Percentiles rank a stretch among this genome's conserved stretches.
phyloP scores from a whole-genome alignment of 1,140 invertebrate species.

The Holotrichia oblita region DNA sequence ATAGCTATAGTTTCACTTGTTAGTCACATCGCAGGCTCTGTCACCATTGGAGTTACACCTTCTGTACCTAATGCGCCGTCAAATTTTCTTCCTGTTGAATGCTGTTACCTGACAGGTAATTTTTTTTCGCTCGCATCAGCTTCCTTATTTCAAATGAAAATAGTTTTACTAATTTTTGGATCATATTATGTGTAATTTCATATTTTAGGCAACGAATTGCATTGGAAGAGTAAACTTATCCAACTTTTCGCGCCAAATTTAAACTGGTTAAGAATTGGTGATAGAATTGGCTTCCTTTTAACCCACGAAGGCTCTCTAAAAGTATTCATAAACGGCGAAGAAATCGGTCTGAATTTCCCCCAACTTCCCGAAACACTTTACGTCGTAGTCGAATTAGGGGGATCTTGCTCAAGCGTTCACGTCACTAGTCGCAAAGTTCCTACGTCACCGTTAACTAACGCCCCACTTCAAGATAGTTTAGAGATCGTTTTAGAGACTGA shows the following conservation, averaged over 20 bases:
- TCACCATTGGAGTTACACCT: constrained; percentile 81
- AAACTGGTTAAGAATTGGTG: constrained; percentile 81
- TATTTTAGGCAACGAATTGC: constrained; percentile 72
- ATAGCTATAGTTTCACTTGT: constrained; percentile 71
- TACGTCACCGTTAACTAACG: constrained; percentile 68
- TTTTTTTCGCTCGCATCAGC: constrained; percentile 44
- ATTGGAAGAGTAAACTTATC: constrained; percentile 68
- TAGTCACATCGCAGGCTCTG: constrained; percentile 76
- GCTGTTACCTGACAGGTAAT: constrained; percentile 73
- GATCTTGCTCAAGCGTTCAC: constrained; percentile 56
- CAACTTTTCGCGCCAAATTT: constrained; percentile 77
- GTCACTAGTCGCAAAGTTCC: constrained; percentile 59
- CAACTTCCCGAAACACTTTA: constrained; percentile 53
- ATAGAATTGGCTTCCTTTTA: constrained; percentile 73
- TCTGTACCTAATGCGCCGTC: constrained; percentile 68
- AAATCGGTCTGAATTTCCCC: constrained; percentile 67
- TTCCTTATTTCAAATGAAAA: no score
- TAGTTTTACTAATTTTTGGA: constrained; percentile 58
- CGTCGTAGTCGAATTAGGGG: constrained; percentile 55
- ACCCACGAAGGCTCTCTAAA: constrained; percentile 69
- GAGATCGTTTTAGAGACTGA: constrained; percentile 70
- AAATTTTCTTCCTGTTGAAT: constrained; percentile 67
- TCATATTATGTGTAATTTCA: constrained; percentile 47
- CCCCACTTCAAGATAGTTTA: constrained; percentile 70
- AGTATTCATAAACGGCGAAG: constrained; percentile 81